Percentiles rank a stretch among this genome's conserved stretches.
Evolutionary conservation across 2,888 invertebrate genomes (phyloP).

Genomic region (Ophion ventricosus): DNA sequence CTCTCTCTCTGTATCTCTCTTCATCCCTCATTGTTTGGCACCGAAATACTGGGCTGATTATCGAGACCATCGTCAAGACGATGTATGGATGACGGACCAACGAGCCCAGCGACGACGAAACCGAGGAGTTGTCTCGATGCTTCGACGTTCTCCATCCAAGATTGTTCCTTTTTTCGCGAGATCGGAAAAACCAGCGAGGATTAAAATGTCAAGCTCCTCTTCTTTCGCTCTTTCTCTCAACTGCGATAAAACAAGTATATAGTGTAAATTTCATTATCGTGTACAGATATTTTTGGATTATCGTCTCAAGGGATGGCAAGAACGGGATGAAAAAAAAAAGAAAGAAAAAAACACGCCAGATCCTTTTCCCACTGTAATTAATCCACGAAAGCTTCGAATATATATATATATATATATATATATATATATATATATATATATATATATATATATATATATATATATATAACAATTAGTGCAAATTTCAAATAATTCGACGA

Average conservation of each 20-base stretch:
- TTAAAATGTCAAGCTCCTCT: background rate
- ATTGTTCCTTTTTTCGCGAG: conserved; percentile 17
- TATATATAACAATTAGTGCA: conserved; percentile 13
- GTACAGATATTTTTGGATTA: conserved; percentile 53
- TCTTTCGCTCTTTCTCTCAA: background rate
- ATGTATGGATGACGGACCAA: background rate
- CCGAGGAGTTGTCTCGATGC: conserved; percentile 8
- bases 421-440: too few relatives aligned
- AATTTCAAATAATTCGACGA: conserved; percentile 6
- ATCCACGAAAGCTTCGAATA: conserved; percentile 52
- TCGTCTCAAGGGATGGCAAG: conserved; percentile 6
- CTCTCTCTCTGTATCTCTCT: background rate
- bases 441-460: conserved; percentile 11
- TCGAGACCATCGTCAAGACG: conserved; percentile 3
- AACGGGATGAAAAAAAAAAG: conserved; percentile 16
- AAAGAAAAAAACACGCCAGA: conserved; percentile 1
- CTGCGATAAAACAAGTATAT: conserved; percentile 56
- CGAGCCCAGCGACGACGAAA: conserved; percentile 4
- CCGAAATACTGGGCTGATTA: too few relatives aligned
- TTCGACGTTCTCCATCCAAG: background rate
- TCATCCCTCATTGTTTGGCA: too few relatives aligned
- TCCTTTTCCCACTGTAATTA: conserved; percentile 55
- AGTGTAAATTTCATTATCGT: conserved; percentile 61
- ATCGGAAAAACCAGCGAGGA: conserved; percentile 8
- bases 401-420: conserved; percentile 26